A percentile compares a stretch with the other conserved stretches of the same genome.
These are phyloP conservation scores for Diaprepes abbreviatus DNA, from an alignment of 2,888 invertebrate species.

Conservation along the genomic window DNA sequence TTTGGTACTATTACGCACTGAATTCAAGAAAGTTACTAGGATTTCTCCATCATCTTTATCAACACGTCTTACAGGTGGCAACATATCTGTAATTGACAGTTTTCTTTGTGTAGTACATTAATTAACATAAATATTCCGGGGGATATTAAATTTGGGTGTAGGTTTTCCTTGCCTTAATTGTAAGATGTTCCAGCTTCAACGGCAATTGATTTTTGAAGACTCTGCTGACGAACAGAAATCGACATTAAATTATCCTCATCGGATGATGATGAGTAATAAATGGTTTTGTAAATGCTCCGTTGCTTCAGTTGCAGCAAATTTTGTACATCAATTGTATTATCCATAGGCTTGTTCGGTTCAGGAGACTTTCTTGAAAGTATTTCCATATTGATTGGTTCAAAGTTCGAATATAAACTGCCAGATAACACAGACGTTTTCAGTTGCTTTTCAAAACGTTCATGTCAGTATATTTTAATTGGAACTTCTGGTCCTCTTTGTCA, in stretches of 20 bases:
- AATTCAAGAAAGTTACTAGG: neutral
- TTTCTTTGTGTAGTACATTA: neutral
- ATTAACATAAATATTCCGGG: neutral
- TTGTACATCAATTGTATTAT: neutral
- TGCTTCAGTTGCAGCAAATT: no score
- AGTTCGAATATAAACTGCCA: neutral
- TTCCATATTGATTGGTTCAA: neutral
- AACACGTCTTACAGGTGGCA: neutral
- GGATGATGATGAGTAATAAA: no score
- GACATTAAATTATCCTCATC: no score
- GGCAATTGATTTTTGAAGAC: no score
- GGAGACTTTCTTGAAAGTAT: neutral
- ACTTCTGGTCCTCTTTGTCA: constrained; percentile 2
- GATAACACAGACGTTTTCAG: neutral
- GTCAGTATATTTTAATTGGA: neutral
- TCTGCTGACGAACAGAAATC: no score
- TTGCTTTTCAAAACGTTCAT: neutral
- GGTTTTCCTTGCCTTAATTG: neutral
- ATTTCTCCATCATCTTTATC: neutral
- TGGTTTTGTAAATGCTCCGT: no score
- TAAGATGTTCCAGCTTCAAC: neutral
- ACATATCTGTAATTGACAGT: neutral
- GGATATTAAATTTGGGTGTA: neutral
- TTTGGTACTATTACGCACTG: neutral
- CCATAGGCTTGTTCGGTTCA: neutral